Conservation (phyloP, 2,888 invertebrate species). For the Pristionchus arcanus region DNA sequence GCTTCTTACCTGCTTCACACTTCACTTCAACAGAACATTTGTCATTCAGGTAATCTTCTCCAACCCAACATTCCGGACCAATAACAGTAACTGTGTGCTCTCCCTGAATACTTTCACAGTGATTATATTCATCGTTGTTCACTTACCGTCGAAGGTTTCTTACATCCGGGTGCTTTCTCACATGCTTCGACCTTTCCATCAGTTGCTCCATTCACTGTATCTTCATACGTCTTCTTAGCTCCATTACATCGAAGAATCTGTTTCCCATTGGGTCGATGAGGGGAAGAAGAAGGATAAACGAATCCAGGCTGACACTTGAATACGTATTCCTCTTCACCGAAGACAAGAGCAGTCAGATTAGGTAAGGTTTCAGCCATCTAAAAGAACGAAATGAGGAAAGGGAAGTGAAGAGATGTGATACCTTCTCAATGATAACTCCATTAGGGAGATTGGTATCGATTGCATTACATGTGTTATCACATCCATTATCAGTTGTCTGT, state of each 20-base stretch:
- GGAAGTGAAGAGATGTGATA: neutral
- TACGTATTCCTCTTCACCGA: conserved; percentile 19
- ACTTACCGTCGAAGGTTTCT: conserved; percentile 1
- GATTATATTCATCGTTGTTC: neutral
- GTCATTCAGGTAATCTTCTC: conserved; percentile 17
- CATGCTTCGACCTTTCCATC: conserved; percentile 11
- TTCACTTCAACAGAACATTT: conserved; percentile 21
- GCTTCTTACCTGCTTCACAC: neutral
- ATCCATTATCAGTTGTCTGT: conserved; percentile 17
- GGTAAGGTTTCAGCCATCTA: conserved; percentile 5
- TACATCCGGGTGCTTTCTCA: conserved; percentile 45
- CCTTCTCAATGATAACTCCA: conserved; percentile 43
- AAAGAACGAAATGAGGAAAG: neutral
- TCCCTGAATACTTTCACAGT: neutral
- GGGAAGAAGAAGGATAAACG: conserved; percentile 17
- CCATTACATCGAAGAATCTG: conserved; percentile 51
- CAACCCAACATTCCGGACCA: conserved; percentile 22
- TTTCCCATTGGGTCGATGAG: neutral
- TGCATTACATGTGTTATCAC: conserved; percentile 43
- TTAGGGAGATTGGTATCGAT: neutral
- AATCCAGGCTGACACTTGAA: conserved; percentile 42
- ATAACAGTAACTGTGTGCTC: neutral
- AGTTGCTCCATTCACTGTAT: neutral
- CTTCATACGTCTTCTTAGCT: conserved; percentile 21
- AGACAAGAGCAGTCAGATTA: neutral